Evolutionary conservation across 2,113 vertebrate genomes (phyloP).

Genomic region (pig (Sus scrofa)): DNA sequence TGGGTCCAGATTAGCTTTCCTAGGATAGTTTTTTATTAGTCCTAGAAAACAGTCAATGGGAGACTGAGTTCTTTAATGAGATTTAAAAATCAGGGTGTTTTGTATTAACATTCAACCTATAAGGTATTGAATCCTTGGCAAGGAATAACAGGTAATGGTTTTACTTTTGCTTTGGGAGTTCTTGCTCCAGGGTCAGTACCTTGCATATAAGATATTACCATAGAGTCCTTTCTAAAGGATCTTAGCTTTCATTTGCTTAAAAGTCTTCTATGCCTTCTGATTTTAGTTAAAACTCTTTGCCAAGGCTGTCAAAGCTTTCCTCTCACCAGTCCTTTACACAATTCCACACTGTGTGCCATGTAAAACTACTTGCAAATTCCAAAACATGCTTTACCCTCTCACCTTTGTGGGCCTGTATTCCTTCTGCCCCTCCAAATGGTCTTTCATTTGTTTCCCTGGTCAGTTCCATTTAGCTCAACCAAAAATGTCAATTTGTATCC

Average conservation of each 20-base stretch:
- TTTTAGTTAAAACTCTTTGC: conserved; percentile 33
- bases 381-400: background rate
- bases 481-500: background rate
- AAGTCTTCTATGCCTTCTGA: background rate
- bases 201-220: background rate
- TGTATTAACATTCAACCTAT: conserved; percentile 18
- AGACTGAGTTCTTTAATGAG: conserved; percentile 12
- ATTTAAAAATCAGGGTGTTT: background rate
- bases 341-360: background rate
- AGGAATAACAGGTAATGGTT: background rate
- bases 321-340: background rate
- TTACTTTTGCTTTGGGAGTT: conserved; percentile 8
- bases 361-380: background rate
- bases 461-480: background rate
- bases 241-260: background rate
- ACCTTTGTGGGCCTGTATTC: too few species aligned
- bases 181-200: background rate
- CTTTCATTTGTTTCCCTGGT: background rate
- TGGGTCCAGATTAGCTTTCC: background rate
- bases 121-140: background rate
- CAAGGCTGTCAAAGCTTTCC: background rate
- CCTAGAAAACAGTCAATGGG: background rate
- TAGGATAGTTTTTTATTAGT: conserved; percentile 8
- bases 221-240: background rate
- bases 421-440: background rate